A percentile compares a stretch with the other conserved stretches of the same genome.
Evolutionary conservation across 2,888 invertebrate genomes (phyloP).

Genomic region (Agapetus fuscipes): DNA sequence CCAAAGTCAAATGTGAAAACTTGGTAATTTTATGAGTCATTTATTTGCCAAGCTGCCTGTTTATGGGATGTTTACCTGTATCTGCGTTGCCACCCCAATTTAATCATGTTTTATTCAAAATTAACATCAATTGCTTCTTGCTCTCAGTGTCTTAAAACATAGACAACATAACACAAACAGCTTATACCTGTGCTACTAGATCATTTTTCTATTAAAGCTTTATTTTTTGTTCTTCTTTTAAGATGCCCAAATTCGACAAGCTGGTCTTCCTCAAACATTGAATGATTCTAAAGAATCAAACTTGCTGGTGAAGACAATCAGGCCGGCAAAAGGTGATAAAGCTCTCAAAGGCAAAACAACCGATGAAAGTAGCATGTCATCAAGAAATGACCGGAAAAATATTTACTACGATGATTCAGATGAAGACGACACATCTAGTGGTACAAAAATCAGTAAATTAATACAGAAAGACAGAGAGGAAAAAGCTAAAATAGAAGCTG

Average conservation of each 20-base stretch:
- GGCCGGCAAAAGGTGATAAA: slow-evolving; percentile 20
- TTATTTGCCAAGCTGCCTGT: too few relatives aligned
- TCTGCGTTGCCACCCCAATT: too few relatives aligned
- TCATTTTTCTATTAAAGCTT: too few relatives aligned
- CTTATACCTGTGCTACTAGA: too few relatives aligned
- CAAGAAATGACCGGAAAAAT: slow-evolving; percentile 35
- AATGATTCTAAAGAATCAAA: slow-evolving; percentile 24
- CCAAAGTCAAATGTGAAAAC: too few relatives aligned
- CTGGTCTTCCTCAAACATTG: slow-evolving; percentile 34
- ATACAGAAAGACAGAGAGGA: slow-evolving; percentile 32
- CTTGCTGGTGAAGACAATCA: slow-evolving; percentile 30
- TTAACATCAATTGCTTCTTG: too few relatives aligned
- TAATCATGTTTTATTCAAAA: too few relatives aligned
- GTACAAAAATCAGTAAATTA: slow-evolving; percentile 35
- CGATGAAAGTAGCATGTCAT: slow-evolving; percentile 17
- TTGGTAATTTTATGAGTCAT: too few relatives aligned
- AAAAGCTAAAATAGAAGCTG: slow-evolving; percentile 21
- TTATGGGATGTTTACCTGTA: too few relatives aligned
- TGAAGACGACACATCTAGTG: slow-evolving; percentile 25
- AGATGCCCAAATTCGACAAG: slow-evolving; percentile 38
- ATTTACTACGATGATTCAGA: slow-evolving; percentile 42
- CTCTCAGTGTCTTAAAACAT: too few relatives aligned
- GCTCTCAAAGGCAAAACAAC: slow-evolving; percentile 7
- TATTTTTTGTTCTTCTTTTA: slow-evolving; percentile 11
- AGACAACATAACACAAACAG: too few relatives aligned